These are phyloP conservation scores for Ellobius talpinus DNA, from an alignment of 2,113 vertebrate genomes.

Conservation along the genomic window DNA sequence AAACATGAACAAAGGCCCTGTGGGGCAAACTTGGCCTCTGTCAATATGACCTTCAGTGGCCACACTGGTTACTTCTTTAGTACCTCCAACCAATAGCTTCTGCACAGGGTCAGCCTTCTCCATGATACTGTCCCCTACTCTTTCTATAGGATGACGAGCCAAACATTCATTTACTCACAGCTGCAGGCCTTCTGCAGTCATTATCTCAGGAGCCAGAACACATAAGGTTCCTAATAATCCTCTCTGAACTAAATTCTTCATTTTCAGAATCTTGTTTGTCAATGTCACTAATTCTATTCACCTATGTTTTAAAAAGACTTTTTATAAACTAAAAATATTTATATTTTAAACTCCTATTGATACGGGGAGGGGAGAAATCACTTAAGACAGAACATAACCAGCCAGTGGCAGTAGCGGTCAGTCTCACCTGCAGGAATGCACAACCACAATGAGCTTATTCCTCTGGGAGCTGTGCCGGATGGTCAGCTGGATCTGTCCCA, in stretches of 20 bases:
- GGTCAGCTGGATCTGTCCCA: constrained; percentile 96
- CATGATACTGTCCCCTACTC: neutral
- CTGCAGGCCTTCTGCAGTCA: neutral
- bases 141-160: neutral
- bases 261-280: neutral
- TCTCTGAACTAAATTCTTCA: neutral
- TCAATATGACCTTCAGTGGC: neutral
- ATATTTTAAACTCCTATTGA: neutral
- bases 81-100: neutral
- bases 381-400: neutral
- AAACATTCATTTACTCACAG: neutral
- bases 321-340: neutral
- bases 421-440: constrained; percentile 94
- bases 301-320: neutral
- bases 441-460: constrained; percentile 96
- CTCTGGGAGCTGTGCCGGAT: constrained; percentile 95
- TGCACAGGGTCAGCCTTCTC: neutral
- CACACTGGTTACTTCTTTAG: too few species aligned
- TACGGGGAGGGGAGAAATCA: neutral
- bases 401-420: neutral
- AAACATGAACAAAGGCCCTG: neutral
- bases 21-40: fast-evolving
- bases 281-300: neutral
- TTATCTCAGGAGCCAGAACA: neutral
- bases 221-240: fast-evolving